A percentile compares a stretch with the other conserved stretches of the same genome.
These are phyloP conservation scores for Anguilla japonica DNA, from an alignment of 2,113 vertebrate genomes.

Conservation along the genomic window DNA sequence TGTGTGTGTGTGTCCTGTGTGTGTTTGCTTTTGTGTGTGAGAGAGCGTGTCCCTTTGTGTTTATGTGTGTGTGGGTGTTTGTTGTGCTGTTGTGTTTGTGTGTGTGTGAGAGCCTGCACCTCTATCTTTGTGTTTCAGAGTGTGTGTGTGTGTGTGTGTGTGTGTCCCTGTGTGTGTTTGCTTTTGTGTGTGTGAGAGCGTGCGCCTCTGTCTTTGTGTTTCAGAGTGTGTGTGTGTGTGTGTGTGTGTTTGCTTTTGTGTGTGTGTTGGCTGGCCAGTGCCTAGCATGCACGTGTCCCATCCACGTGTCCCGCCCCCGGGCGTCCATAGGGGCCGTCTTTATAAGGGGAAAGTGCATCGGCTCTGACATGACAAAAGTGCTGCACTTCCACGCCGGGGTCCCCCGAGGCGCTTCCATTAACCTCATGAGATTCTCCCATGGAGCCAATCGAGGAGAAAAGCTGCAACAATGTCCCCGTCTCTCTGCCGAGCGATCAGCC, in stretches of 20 bases:
- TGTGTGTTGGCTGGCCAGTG: too few relatives aligned
- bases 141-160: neutral
- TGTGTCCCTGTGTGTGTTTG: too few relatives aligned
- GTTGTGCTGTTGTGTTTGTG: too few relatives aligned
- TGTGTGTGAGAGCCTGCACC: too few relatives aligned
- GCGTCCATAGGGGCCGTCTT: neutral
- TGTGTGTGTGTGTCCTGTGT: too few relatives aligned
- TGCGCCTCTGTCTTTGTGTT: too few relatives aligned
- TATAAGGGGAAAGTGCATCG: neutral
- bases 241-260: too few relatives aligned
- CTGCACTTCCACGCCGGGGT: neutral
- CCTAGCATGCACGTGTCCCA: neutral
- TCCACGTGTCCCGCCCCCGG: neutral
- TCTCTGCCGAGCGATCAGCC: neutral
- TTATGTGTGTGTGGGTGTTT: neutral
- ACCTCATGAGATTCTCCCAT: neutral
- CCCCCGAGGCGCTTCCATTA: neutral
- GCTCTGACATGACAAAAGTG: neutral
- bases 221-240: neutral
- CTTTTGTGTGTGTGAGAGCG: too few relatives aligned
- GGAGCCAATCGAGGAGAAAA: neutral
- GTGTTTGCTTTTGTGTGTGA: too few relatives aligned
- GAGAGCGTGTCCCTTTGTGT: too few relatives aligned
- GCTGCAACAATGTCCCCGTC: neutral
- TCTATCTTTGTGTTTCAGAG: too few relatives aligned